Evolutionary conservation across 2,113 vertebrate species (phyloP).

Genomic region (Geococcyx californianus): DNA sequence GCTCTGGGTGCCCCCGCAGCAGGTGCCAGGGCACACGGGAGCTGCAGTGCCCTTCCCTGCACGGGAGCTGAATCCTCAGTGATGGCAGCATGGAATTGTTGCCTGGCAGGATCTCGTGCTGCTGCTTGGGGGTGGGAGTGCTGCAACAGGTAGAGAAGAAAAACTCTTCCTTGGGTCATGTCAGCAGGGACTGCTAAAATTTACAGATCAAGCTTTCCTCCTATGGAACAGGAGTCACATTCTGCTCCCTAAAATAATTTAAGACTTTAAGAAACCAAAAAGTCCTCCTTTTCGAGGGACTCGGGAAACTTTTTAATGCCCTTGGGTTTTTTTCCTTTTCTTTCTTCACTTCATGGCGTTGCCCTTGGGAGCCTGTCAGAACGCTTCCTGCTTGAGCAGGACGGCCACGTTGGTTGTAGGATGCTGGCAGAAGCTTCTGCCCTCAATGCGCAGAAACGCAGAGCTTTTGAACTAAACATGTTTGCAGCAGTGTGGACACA

Average conservation of each 20-base stretch:
- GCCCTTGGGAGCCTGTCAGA: not conserved
- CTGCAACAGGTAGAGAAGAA: too few species aligned
- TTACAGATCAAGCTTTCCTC: not conserved
- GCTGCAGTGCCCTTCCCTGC: too few species aligned
- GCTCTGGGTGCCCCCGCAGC: too few species aligned
- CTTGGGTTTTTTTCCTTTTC: not conserved
- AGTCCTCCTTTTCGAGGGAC: not conserved
- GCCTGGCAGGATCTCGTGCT: too few species aligned
- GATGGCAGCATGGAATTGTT: too few species aligned
- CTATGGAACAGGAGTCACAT: accelerated
- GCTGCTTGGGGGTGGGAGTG: too few species aligned
- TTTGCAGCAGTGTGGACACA: accelerated
- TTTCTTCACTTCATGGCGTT: not conserved
- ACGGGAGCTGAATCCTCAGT: too few species aligned
- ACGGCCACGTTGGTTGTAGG: not conserved
- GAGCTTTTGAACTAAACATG: too few species aligned
- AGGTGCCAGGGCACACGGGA: too few species aligned
- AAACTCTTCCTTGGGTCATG: not conserved
- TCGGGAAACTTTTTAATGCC: accelerated
- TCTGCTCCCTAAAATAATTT: not conserved
- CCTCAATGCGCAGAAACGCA: not conserved
- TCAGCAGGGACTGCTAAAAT: not conserved
- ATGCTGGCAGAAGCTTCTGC: not conserved
- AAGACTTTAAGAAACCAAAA: not conserved
- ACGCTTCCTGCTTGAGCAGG: not conserved